A percentile compares a stretch with the other conserved stretches of the same genome.
phyloP scores from a whole-genome alignment of 1,140 invertebrate genomes.

The Thaumatotibia leucotreta region DNA sequence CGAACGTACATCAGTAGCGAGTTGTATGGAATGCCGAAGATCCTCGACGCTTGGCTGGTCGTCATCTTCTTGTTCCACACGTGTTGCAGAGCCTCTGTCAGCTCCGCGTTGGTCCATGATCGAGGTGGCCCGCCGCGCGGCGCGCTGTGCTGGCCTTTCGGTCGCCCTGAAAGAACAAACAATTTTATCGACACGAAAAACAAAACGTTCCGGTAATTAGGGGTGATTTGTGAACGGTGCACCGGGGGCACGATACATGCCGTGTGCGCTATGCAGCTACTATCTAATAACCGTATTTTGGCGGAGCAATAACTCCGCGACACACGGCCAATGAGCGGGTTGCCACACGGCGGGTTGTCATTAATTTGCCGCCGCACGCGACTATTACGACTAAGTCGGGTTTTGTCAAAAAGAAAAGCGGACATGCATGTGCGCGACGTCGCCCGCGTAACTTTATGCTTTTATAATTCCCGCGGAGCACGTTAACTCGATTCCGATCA shows the following conservation, averaged over 20 bases:
- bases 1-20: conserved; percentile 93
- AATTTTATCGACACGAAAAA: conserved; percentile 21
- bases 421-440: conserved; percentile 59
- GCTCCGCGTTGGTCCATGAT: conserved; percentile 93
- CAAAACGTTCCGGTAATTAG: conserved; percentile 47
- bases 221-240: conserved; percentile 41
- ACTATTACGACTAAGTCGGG: conserved; percentile 45
- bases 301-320: conserved; percentile 42
- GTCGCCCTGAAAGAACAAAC: conserved; percentile 74
- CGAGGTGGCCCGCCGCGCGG: conserved; percentile 91
- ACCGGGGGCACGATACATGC: conserved; percentile 57
- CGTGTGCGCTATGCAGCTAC: conserved; percentile 55
- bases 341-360: conserved; percentile 52
- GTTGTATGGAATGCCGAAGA: conserved; percentile 95
- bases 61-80: conserved; percentile 97
- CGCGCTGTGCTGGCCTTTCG: conserved; percentile 92
- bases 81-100: conserved; percentile 91
- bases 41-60: conserved; percentile 92
- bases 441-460: conserved; percentile 58
- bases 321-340: conserved; percentile 60
- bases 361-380: conserved; percentile 68
- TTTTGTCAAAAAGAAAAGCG: conserved; percentile 66
- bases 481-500: conserved; percentile 68
- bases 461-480: conserved; percentile 65
- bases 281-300: conserved; percentile 70